Percentiles rank a stretch among this genome's conserved stretches.
phyloP scores from a whole-genome alignment of 2,888 invertebrate species.

The Argyresthia goedartella region DNA sequence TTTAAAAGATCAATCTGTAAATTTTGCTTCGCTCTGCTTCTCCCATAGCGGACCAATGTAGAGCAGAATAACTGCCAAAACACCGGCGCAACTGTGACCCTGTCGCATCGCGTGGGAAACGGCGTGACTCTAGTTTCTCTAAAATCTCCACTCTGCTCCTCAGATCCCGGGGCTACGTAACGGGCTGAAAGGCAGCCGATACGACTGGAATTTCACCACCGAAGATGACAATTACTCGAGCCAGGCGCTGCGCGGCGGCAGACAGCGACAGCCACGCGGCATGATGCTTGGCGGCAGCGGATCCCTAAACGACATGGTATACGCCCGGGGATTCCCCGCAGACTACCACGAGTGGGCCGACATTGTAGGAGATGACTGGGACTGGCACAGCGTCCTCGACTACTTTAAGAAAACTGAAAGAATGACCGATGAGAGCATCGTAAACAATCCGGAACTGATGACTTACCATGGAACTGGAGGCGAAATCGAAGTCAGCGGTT shows the following conservation, averaged over 20 bases:
- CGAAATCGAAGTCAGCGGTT: conserved; percentile 43
- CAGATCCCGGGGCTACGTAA: conserved; percentile 42
- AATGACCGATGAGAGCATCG: conserved; percentile 39
- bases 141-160: neutral
- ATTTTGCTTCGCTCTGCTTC: too few species aligned
- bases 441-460: conserved; percentile 30
- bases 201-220: conserved; percentile 54
- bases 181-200: conserved; percentile 25
- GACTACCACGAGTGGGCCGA: conserved; percentile 51
- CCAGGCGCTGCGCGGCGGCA: conserved; percentile 32
- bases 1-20: too few species aligned
- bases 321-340: conserved; percentile 41
- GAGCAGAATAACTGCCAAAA: too few species aligned
- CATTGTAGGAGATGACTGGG: conserved; percentile 32
- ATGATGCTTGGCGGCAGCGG: conserved; percentile 50
- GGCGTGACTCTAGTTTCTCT: too few species aligned
- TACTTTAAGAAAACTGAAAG: conserved; percentile 50
- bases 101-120: too few species aligned
- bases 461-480: conserved; percentile 34
- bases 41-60: too few species aligned
- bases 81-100: too few species aligned
- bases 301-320: conserved; percentile 52
- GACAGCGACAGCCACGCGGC: conserved; percentile 42
- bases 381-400: conserved; percentile 37
- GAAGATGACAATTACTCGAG: conserved; percentile 32